A percentile compares a stretch with the other conserved stretches of the same genome.
Evolutionary conservation across 2,888 invertebrate genomes (phyloP).

Genomic region (Rotaria sp.): DNA sequence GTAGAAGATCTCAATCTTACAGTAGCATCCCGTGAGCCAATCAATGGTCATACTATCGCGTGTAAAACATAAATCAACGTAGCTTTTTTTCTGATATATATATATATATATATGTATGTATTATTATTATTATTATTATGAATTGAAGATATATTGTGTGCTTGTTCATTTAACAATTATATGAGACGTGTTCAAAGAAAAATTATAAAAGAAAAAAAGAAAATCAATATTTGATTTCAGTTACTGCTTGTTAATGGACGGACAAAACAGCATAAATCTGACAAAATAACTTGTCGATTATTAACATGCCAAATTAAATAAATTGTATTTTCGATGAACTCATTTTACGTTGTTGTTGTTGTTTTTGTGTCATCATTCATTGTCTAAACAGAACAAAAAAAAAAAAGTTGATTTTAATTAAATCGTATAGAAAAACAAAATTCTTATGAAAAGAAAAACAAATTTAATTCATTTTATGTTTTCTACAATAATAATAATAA

Average conservation of each 20-base stretch:
- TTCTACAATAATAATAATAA: neutral
- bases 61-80: neutral
- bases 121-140: neutral
- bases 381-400: neutral
- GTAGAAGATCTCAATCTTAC: neutral
- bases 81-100: neutral
- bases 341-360: neutral
- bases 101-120: too few relatives aligned
- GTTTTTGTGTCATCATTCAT: neutral
- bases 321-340: neutral
- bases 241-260: neutral
- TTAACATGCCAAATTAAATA: neutral
- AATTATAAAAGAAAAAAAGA: neutral
- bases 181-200: neutral
- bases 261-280: neutral
- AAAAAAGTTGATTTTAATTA: neutral
- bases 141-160: neutral
- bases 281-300: neutral
- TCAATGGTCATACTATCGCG: neutral
- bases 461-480: neutral
- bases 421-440: neutral
- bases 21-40: neutral
- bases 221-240: neutral
- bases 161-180: neutral
- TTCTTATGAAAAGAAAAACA: neutral